phyloP scores from a whole-genome alignment of 1,140 invertebrate species.

The Macrotrachela quadricornifera region DNA sequence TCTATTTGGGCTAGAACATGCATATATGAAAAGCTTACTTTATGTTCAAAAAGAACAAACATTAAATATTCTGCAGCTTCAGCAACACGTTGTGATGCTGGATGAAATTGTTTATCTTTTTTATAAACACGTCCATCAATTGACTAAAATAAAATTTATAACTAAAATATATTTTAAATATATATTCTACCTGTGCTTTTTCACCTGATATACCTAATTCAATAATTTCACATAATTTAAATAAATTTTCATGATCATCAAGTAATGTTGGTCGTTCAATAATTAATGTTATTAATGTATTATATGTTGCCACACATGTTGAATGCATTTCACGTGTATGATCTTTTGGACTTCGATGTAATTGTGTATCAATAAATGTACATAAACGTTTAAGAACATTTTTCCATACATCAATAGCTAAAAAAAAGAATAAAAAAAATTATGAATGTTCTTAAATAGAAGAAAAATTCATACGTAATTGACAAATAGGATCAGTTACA shows the following conservation, averaged over 20 bases:
- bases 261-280: slow-evolving; percentile 62
- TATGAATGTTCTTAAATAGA: too few relatives aligned
- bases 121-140: slow-evolving; percentile 38
- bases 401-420: too few relatives aligned
- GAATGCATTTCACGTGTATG: slow-evolving; percentile 9
- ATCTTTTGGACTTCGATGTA: slow-evolving; percentile 7
- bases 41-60: slow-evolving; percentile 66
- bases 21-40: too few relatives aligned
- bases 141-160: not conserved
- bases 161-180: not conserved
- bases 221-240: slow-evolving; percentile 76
- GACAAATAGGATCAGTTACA: too few relatives aligned
- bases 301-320: slow-evolving; percentile 62
- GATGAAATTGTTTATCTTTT: slow-evolving; percentile 80
- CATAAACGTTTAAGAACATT: too few relatives aligned
- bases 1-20: too few relatives aligned
- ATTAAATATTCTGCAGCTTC: slow-evolving; percentile 80
- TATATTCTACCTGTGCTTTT: slow-evolving; percentile 42
- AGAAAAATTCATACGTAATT: too few relatives aligned
- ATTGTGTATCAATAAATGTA: slow-evolving; percentile 1
- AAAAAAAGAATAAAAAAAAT: too few relatives aligned
- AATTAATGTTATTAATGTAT: slow-evolving; percentile 73
- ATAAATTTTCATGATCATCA: slow-evolving; percentile 70
- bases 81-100: slow-evolving; percentile 76
- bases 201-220: slow-evolving; percentile 90